Percentiles rank a stretch among this genome's conserved stretches.
Evolutionary conservation across 1,140 invertebrate species (phyloP).

Genomic region (Penaeus indicus): DNA sequence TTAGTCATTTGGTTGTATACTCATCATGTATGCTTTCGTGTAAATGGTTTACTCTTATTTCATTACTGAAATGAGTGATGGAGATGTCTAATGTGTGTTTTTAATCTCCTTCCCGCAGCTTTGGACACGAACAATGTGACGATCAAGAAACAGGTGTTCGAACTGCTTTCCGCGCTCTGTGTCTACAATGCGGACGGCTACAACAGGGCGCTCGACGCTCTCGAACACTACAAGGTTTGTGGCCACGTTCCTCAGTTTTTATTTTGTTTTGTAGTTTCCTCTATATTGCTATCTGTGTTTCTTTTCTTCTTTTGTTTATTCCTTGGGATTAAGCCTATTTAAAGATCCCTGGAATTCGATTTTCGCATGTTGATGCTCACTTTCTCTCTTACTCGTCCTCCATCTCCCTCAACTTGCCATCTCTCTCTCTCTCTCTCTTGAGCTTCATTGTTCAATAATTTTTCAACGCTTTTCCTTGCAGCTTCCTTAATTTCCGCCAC

Average conservation of each 20-base stretch:
- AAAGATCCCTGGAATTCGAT: no score
- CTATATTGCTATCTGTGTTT: neutral
- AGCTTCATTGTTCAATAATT: neutral
- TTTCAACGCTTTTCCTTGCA: slow-evolving; percentile 3
- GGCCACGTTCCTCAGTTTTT: neutral
- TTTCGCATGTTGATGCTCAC: no score
- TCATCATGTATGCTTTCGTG: no score
- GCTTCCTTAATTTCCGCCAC: no score
- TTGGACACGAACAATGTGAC: slow-evolving; percentile 86
- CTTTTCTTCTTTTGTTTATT: neutral
- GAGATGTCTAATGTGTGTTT: neutral
- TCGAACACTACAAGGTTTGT: slow-evolving; percentile 88
- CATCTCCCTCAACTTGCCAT: no score
- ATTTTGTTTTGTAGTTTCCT: neutral
- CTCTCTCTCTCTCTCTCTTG: no score
- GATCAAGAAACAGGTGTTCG: slow-evolving; percentile 93
- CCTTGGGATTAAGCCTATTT: neutral
- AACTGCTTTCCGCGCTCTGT: slow-evolving; percentile 89
- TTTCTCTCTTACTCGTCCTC: no score
- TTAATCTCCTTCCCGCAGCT: slow-evolving; percentile 73
- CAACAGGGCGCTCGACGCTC: slow-evolving; percentile 84
- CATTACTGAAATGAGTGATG: neutral
- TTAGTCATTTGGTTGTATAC: no score
- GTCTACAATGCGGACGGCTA: slow-evolving; percentile 90
- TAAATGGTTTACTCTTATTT: no score